A percentile compares a stretch with the other conserved stretches of the same genome.
Evolutionary conservation across 92 coral and sea anemone genomes (phyloP).

Genomic region (Ricordea florida): DNA sequence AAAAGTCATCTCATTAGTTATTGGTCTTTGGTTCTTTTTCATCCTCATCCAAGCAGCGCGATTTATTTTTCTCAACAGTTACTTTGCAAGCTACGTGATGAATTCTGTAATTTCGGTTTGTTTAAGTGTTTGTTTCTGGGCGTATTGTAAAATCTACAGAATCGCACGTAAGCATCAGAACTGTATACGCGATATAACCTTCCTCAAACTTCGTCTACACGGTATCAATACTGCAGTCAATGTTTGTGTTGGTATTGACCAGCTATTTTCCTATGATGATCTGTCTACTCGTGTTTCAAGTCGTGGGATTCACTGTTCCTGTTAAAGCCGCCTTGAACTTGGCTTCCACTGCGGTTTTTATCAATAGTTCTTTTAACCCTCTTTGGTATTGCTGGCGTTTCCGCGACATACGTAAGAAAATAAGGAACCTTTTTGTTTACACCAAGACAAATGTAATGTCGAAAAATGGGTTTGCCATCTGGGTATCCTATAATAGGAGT

Average conservation of each 20-base stretch:
- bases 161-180: not conserved
- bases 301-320: not conserved
- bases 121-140: not conserved
- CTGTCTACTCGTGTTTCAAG: not conserved
- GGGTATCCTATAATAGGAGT: not conserved
- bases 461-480: not conserved
- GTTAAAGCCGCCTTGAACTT: not conserved
- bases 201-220: not conserved
- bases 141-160: not conserved
- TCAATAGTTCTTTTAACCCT: not conserved
- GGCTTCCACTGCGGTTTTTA: not conserved
- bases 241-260: not conserved
- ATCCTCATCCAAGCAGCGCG: not conserved
- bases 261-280: not conserved
- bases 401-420: not conserved
- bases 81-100: not conserved
- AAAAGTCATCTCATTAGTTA: not conserved
- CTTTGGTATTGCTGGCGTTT: slow-evolving; percentile 3
- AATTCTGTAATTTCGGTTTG: not conserved
- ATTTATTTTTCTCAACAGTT: not conserved
- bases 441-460: not conserved
- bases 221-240: not conserved
- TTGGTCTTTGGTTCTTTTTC: not conserved
- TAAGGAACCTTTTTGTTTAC: not conserved
- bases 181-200: not conserved